These are phyloP conservation scores for Gulo gulo DNA, from an alignment of 2,113 vertebrate species.

Conservation along the genomic window DNA sequence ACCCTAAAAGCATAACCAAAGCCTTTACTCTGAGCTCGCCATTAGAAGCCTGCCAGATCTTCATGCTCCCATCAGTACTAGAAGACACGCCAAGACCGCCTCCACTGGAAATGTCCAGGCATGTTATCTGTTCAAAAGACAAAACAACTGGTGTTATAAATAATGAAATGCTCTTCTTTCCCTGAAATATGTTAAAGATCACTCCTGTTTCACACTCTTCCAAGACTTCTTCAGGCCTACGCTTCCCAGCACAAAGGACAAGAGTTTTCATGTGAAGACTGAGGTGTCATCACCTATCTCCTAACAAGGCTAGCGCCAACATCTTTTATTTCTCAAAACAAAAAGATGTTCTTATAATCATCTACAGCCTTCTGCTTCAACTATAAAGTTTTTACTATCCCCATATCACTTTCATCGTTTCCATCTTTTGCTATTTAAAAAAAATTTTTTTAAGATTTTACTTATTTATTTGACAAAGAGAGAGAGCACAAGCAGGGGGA, in stretches of 20 bases:
- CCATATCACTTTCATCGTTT: not conserved
- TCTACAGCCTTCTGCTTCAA: not conserved
- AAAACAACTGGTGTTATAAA: conserved; percentile 12
- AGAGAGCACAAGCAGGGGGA: not conserved
- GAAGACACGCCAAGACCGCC: conserved; percentile 85
- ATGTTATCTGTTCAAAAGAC: conserved; percentile 80
- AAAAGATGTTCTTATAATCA: not conserved
- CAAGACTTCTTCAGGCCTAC: not conserved
- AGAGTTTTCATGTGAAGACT: not conserved
- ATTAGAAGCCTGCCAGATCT: conserved; percentile 87
- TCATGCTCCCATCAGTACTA: conserved; percentile 86
- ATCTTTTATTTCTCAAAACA: not conserved
- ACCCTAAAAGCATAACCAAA: conserved; percentile 10
- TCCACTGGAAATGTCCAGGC: conserved; percentile 85
- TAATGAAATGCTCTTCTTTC: conserved; percentile 1
- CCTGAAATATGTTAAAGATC: not conserved
- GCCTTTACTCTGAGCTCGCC: conserved; percentile 87
- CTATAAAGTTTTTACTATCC: not conserved
- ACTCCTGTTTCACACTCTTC: not conserved
- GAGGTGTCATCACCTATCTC: not conserved
- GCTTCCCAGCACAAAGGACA: not conserved
- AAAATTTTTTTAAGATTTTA: not conserved
- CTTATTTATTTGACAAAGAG: not conserved
- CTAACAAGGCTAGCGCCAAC: not conserved
- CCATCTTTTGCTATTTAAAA: not conserved